Evolutionary conservation across 2,888 invertebrate genomes (phyloP).

Genomic region (Drosophila nr. fundita): DNA sequence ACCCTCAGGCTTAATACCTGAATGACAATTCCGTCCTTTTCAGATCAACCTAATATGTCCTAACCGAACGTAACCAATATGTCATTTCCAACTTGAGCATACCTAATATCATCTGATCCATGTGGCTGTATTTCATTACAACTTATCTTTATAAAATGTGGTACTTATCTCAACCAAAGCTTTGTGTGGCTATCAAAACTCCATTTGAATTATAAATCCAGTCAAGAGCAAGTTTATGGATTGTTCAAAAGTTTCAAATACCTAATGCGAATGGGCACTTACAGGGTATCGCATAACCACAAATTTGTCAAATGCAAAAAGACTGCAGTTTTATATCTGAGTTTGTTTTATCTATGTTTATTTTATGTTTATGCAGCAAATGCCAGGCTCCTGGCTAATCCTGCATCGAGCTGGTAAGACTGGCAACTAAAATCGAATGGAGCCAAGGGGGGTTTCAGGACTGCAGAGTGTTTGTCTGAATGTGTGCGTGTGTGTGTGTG

Average conservation of each 20-base stretch:
- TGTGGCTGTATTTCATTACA: not conserved
- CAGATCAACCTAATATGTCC: not conserved
- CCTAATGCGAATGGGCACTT: not conserved
- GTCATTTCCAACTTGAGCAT: not conserved
- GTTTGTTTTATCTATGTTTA: conserved; percentile 60
- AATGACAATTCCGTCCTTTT: not conserved
- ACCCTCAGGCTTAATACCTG: not conserved
- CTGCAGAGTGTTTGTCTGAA: conserved; percentile 6
- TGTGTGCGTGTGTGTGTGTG: not conserved
- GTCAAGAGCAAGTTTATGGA: not conserved
- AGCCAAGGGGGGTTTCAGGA: not conserved
- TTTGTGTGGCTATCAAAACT: not conserved
- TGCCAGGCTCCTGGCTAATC: conserved; percentile 49
- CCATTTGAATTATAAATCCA: not conserved
- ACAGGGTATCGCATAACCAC: conserved; percentile 47
- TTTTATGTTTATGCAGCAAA: conserved; percentile 57
- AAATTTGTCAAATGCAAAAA: conserved; percentile 72
- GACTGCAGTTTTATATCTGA: conserved; percentile 63
- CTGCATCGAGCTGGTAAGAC: conserved; percentile 20
- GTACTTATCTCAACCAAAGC: not conserved
- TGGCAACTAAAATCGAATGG: not conserved
- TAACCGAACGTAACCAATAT: not conserved
- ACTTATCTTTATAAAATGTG: not conserved
- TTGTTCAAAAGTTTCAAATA: not conserved
- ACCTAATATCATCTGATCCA: not conserved